These are phyloP conservation scores for Catonia carolina DNA, from an alignment of 2,888 invertebrate genomes.

Conservation along the genomic window DNA sequence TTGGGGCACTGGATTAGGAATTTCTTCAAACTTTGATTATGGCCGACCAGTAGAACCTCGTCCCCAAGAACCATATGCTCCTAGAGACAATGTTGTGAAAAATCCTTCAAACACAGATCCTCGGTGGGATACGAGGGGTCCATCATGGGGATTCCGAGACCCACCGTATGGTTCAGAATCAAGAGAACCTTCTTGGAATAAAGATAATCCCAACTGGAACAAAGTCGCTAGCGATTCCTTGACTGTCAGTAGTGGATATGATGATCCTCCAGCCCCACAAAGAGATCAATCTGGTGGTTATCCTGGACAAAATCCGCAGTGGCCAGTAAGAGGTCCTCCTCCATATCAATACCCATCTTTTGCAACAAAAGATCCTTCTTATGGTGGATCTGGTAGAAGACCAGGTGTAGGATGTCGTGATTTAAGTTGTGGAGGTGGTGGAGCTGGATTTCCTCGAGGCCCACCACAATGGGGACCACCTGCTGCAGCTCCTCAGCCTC, in stretches of 20 bases:
- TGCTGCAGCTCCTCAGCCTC: neutral
- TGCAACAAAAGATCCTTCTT: neutral
- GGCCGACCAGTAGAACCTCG: conserved; percentile 1
- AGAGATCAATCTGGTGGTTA: neutral
- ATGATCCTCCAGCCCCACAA: neutral
- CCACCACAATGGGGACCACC: neutral
- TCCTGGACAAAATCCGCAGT: neutral
- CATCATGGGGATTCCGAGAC: conserved; percentile 8
- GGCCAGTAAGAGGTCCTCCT: conserved; percentile 1
- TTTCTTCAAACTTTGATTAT: neutral
- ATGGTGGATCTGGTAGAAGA: neutral
- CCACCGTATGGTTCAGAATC: neutral
- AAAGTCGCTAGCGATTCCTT: neutral
- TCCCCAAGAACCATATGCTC: neutral
- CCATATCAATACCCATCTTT: conserved; percentile 3
- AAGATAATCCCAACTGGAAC: conserved; percentile 1
- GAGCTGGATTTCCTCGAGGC: neutral
- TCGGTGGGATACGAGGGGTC: neutral
- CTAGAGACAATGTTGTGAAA: neutral
- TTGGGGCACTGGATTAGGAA: neutral
- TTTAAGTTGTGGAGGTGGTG: neutral
- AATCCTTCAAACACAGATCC: conserved; percentile 3
- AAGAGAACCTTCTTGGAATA: neutral
- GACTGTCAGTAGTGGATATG: neutral
- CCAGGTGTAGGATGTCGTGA: conserved; percentile 3